Evolutionary conservation across 35 echinoderm and acorn worm species (phyloP).

Genomic region (Hemicentrotus pulcherrimus): DNA sequence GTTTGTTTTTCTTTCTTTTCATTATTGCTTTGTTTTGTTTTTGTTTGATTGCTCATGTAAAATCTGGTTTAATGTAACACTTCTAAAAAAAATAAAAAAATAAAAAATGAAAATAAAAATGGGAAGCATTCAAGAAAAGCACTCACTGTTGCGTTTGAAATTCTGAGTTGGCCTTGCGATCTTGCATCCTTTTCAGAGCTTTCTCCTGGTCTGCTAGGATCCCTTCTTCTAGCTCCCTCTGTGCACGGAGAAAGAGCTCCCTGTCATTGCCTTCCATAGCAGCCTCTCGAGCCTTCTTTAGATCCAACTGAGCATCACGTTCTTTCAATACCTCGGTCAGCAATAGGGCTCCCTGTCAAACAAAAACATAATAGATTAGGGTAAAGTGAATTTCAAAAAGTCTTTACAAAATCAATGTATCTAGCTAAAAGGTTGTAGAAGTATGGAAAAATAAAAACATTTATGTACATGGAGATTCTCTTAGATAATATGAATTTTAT

Average conservation of each 20-base stretch:
- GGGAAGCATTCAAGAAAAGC: neutral
- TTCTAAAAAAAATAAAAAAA: neutral
- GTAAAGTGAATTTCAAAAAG: too few species aligned
- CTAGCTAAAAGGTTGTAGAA: too few species aligned
- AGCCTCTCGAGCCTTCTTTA: conserved; percentile 72
- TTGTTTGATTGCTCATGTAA: too few species aligned
- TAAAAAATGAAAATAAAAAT: neutral
- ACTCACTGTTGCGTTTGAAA: conserved; percentile 95
- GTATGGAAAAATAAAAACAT: too few species aligned
- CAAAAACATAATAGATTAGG: neutral
- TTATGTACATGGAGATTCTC: too few species aligned
- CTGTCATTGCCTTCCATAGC: conserved; percentile 77
- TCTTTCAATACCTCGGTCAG: conserved; percentile 97
- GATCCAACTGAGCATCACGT: conserved; percentile 87
- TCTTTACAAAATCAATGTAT: too few species aligned
- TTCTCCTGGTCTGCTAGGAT: conserved; percentile 92
- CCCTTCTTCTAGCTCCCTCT: conserved; percentile 82
- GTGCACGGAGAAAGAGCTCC: conserved; percentile 62
- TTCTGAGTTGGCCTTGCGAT: conserved; percentile 64
- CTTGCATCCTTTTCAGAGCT: conserved; percentile 72
- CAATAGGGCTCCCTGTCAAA: conserved; percentile 81
- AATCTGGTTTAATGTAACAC: too few species aligned
- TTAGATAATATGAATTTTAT: too few species aligned
- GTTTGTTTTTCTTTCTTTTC: too few species aligned
- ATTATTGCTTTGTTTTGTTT: too few species aligned